Evolutionary conservation across 2,888 invertebrate genomes (phyloP), one percentile per base, ranked within the genome.

Genomic region (Schrankia costaestrigalis): DNA sequence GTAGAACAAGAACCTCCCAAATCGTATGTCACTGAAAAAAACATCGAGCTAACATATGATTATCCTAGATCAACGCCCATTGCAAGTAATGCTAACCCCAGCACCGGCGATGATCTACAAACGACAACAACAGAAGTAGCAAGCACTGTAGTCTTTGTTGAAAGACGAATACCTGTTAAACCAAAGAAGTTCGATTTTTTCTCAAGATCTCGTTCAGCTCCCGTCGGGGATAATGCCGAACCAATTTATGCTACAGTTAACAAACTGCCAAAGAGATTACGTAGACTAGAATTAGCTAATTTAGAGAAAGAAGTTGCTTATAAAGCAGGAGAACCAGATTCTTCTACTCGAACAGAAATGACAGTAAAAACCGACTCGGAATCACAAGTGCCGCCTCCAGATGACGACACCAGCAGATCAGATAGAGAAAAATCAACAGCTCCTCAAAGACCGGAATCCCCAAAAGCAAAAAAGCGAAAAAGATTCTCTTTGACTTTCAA

Each of bases 201-300:
- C 57, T 86, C 82, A 54, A 62, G 90, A 61, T 86, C 88, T 19
- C 63, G 88, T 33, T 89, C 89, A n/a, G 89, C 88, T 2, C 89
- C 89, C 0, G 88, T 87, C 0, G 89, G 88, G 5, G 82, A 87
- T 21, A 72, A 75, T 39, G 88, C 87, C 40, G 89, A 89, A 48
- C 89, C 89, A 1, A 86, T 89, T 37, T 89, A 89, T 45, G 89
- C 89, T 0, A 89, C 89, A 4, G 89, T 89, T 0, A 88, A 89
- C 50, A 89, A 89, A 62, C 55, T 89, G 17, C 88, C 89, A 3
- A 89, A 89, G 55, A 83, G 90, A 47, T 56, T 89, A 36, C 70
- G 83, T 24, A 64, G 82, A 38, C 80, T 89, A 78, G 86, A 88
- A 45, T 58, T 89, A 6, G 87, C 80, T 0, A 86, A 87, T 52